Conservation (phyloP, 2,113 vertebrate species). For the Dolichotis patagonum region DNA sequence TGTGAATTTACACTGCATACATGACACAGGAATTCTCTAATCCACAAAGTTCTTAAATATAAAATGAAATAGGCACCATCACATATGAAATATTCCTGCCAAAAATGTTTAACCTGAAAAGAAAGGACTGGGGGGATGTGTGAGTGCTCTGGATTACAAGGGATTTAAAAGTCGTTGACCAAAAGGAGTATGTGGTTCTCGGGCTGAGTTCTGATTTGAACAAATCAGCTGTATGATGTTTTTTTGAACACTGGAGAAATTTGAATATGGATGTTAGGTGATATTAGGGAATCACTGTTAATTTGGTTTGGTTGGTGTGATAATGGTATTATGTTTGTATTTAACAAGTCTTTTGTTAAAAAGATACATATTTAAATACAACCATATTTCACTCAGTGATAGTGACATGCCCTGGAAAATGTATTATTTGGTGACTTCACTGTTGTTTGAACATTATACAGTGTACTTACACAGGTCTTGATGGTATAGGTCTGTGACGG, state of each 20-base stretch:
- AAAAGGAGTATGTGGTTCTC: constrained; percentile 29
- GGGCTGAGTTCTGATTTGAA: constrained; percentile 27
- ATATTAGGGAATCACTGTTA: not conserved
- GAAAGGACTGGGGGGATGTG: not conserved
- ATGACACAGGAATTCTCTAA: constrained; percentile 43
- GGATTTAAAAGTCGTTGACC: constrained; percentile 24
- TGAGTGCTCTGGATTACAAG: not conserved
- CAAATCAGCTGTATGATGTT: not conserved
- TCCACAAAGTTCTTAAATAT: not conserved
- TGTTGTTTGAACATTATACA: not conserved
- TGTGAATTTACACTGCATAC: constrained; percentile 47
- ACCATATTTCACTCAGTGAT: not conserved
- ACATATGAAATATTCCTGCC: constrained; percentile 14
- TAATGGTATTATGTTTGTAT: constrained; percentile 4
- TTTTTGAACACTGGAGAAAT: not conserved
- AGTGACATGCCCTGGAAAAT: not conserved
- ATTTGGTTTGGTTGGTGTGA: constrained; percentile 41
- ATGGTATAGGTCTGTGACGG: not conserved
- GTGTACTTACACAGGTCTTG: not conserved
- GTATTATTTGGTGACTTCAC: not conserved
- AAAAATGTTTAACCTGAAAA: constrained; percentile 54
- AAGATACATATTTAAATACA: not conserved
- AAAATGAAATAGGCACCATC: constrained; percentile 13
- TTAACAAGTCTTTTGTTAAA: constrained; percentile 10
- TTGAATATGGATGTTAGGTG: constrained; percentile 2